phyloP scores from a whole-genome alignment of 2,888 invertebrate species.

The Mythimna albipuncta region DNA sequence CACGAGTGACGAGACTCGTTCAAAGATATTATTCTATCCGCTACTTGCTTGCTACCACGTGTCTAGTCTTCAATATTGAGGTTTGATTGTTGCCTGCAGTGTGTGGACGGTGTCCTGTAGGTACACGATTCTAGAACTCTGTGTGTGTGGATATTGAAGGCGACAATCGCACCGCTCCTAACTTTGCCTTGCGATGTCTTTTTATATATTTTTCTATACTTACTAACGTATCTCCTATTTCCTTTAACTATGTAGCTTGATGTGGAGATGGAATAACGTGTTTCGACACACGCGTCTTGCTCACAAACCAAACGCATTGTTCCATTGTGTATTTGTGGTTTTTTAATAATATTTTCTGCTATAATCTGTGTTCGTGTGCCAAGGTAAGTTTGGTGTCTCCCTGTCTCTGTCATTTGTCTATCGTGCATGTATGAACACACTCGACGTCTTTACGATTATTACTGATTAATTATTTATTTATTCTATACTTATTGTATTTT shows the following conservation, averaged over 20 bases:
- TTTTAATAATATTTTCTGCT: constrained; percentile 75
- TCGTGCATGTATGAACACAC: constrained; percentile 84
- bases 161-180: constrained; percentile 88
- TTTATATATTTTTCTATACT: constrained; percentile 80
- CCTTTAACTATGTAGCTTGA: constrained; percentile 84
- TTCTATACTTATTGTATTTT: constrained; percentile 75
- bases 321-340: constrained; percentile 78
- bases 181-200: constrained; percentile 88
- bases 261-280: constrained; percentile 85
- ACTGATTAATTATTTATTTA: constrained; percentile 71
- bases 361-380: constrained; percentile 72
- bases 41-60: constrained; percentile 90
- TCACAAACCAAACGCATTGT: constrained; percentile 80
- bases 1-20: constrained; percentile 84
- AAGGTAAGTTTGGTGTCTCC: constrained; percentile 88
- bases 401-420: constrained; percentile 82
- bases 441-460: constrained; percentile 72
- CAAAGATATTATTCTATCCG: constrained; percentile 88
- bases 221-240: constrained; percentile 82
- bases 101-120: constrained; percentile 80
- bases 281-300: constrained; percentile 65
- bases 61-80: constrained; percentile 86
- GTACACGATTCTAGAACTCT: constrained; percentile 75
- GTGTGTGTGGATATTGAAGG: constrained; percentile 85
- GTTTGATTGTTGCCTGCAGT: constrained; percentile 89